Base-by-base conservation (phyloP, 92 coral and sea anemone genomes). In the Bergia sp. region DNA sequence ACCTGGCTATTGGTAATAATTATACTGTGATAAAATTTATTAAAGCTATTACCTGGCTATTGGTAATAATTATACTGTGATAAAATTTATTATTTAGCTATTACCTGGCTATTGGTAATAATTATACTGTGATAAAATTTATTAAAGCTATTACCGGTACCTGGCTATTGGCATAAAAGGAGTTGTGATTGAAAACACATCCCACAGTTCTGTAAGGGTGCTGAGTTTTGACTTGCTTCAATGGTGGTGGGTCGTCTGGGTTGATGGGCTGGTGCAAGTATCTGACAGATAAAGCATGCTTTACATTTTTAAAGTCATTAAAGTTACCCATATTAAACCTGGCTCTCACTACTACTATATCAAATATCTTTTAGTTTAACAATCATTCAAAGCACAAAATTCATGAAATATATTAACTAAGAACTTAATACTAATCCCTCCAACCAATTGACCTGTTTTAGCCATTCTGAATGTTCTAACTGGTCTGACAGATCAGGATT, bases 91-190 rank as follows among this genome's bases (percentile, higher is more conserved):
- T 29, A 29, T 29, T 29, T 29, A 29, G 29, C 29, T 29, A 29
- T 29, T 29, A 29, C 29, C 29, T 29, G 29, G 29, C 29, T 29
- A 29, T 29, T 29, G 29, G 29, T 29, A 29, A 29, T 29, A 29
- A 29, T 29, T 29, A 29, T 29, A 29, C 29, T 29, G 29, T 29
- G 29, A 29, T 29, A 29, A 29, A 53, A 53, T 61, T 61, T 61
- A 16, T 7, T 8, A 20, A 61, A 8, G 69, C 20, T 61, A 20
- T 21, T 38, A 6, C 79, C 3, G 16, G 76, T 80, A 96, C 98
- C 98, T 96, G 98, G 41, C 96, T 93, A 86, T 97, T 97, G 21
- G 99, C 99, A 91, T 95, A 95, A 85, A 95, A 97, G 21, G 96
- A 89, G 67, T 85, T 89, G 85, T 97, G 96, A 86, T 97, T 97